Evolutionary conservation across 1,140 invertebrate species (phyloP).

Genomic region (Aphis craccivora): DNA sequence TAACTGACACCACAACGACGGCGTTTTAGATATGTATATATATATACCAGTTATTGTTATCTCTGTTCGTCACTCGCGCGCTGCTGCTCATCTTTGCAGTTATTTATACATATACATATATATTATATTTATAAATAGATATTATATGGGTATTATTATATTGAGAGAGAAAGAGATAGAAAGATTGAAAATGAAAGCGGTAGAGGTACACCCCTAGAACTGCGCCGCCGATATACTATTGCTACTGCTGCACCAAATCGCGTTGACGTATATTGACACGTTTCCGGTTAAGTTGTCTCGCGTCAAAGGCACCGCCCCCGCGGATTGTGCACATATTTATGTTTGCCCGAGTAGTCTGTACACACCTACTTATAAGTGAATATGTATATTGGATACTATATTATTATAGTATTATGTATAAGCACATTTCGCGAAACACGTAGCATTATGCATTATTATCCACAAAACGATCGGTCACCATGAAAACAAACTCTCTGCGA

Average conservation of each 20-base stretch:
- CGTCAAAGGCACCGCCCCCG: slow-evolving; percentile 43
- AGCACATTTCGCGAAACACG: background rate
- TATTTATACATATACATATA: background rate
- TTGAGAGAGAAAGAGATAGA: background rate
- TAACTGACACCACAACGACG: background rate
- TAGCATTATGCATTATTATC: background rate
- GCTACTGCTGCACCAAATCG: background rate
- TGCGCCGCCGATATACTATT: background rate
- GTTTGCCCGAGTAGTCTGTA: background rate
- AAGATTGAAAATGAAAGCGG: no score
- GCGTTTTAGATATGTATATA: background rate
- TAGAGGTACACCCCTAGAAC: background rate
- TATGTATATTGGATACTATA: background rate
- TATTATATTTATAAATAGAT: background rate
- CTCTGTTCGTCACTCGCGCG: background rate
- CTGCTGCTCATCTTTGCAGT: slow-evolving; percentile 4
- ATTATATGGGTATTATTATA: background rate
- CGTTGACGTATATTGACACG: slow-evolving; percentile 51
- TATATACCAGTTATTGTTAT: background rate
- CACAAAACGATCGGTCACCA: background rate
- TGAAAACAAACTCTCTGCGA: background rate
- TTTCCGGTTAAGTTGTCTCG: slow-evolving; percentile 57
- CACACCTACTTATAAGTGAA: background rate
- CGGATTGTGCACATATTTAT: slow-evolving; percentile 1
- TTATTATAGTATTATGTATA: background rate